These are phyloP conservation scores for Lasioglossum marginatum DNA, from an alignment of 2,888 invertebrate genomes.

Conservation along the genomic window DNA sequence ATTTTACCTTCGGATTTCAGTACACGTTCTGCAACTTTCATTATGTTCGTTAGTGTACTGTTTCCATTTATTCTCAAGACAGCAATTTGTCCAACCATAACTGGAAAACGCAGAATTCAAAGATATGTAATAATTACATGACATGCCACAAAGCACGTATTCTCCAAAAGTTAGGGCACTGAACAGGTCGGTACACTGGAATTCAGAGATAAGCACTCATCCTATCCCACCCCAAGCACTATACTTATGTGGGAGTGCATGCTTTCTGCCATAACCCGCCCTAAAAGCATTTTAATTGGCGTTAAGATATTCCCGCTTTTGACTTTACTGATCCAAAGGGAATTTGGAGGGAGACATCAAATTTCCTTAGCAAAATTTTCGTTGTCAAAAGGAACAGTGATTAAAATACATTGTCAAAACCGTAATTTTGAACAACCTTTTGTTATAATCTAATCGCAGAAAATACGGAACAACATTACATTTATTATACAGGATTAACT, in stretches of 20 bases:
- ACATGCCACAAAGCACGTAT: not conserved
- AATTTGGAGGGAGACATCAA: not conserved
- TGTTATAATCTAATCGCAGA: not conserved
- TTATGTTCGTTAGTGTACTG: not conserved
- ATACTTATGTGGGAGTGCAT: not conserved
- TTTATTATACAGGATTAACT: not conserved
- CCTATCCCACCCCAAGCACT: not conserved
- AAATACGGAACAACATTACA: not conserved
- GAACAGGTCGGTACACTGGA: conserved; percentile 5
- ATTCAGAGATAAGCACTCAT: not conserved
- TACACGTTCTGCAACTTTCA: not conserved
- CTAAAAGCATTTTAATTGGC: conserved; percentile 15
- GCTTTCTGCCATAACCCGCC: not conserved
- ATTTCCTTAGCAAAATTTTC: not conserved
- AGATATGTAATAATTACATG: not conserved
- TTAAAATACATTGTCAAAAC: not conserved
- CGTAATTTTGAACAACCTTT: not conserved
- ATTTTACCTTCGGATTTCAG: not conserved
- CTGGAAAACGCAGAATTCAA: not conserved
- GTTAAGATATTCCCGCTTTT: conserved; percentile 7
- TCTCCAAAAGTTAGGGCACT: not conserved
- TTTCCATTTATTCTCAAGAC: not conserved
- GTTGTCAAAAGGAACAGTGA: not conserved
- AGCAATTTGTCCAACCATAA: not conserved
- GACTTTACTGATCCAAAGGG: not conserved